Evolutionary conservation across 2,888 invertebrate species (phyloP), one percentile per base, ranked within the genome.

Genomic region (Drosophila mimica): DNA sequence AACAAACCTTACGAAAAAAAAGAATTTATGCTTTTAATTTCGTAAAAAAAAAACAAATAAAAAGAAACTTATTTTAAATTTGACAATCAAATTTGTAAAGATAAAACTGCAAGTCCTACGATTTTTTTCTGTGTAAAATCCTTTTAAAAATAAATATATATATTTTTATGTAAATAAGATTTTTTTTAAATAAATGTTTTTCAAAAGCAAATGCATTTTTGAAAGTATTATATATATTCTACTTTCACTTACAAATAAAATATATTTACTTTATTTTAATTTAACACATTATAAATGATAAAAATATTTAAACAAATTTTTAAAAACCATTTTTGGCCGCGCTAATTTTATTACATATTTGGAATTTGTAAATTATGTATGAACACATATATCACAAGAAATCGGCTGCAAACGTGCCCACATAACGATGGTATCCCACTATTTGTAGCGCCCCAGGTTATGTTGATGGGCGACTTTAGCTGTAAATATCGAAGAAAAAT

Each of bases 401-500:
- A 8, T 49, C 31, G n/a, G 48, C 49, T 38, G 17, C 58, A 70
- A 77, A 70, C 40, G 59, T 60, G 53, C 13, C 54, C 68, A 59
- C 40, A 62, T 36, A 68, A 65, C 62, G 52, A 60, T 61, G 38
- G 69, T 64, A 33, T 54, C 59, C 61, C 59, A 57, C 51, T 36
- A 59, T 72, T 65, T 63, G 63, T 72, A 63, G 77, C 57, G 79
- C 46, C 30, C 57, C 62, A 65, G 78, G 74, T 83, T 85, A 78
- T 88, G 86, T 78, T 83, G 83, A 86, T 83, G 88, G 81, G 64
- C 68, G 81, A 83, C 78, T 83, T 77, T 67, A 56, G 83, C 78
- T 76, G 79, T 88, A 88, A 83, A 88, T 86, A 88, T 83, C 70
- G 74, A 54, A 33, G 38, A 66, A 76, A 70, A 80, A 74, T 76